Evolutionary conservation across 2,888 invertebrate species (phyloP).

Genomic region (Uropetala carovei): DNA sequence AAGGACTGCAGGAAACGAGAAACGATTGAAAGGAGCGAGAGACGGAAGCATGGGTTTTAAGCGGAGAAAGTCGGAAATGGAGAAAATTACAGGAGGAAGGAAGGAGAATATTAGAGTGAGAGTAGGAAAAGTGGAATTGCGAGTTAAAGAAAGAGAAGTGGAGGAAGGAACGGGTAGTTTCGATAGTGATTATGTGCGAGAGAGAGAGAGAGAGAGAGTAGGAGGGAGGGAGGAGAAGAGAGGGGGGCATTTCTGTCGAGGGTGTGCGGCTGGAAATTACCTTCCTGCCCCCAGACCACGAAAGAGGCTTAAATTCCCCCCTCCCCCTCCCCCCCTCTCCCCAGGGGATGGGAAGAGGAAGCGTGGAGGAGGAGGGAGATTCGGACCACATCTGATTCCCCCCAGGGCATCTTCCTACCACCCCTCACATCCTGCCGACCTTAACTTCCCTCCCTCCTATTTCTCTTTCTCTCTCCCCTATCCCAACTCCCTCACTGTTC

Average conservation of each 20-base stretch:
- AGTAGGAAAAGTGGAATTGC: too few relatives aligned
- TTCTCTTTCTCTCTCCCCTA: not conserved
- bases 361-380: not conserved
- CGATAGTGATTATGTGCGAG: not conserved
- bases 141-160: not conserved
- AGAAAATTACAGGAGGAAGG: too few relatives aligned
- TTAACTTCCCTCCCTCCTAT: too few relatives aligned
- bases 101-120: too few relatives aligned
- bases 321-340: too few relatives aligned
- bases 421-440: slow-evolving; percentile 22
- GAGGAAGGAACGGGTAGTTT: not conserved
- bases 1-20: too few relatives aligned
- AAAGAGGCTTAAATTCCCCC: not conserved
- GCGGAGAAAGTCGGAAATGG: too few relatives aligned
- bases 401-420: not conserved
- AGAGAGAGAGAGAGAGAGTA: not conserved
- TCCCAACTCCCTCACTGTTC: not conserved
- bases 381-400: slow-evolving; percentile 28
- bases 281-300: not conserved
- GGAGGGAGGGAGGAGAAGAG: not conserved
- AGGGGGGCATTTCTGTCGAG: not conserved
- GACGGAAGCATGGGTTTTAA: too few relatives aligned
- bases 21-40: too few relatives aligned
- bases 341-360: not conserved
- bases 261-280: not conserved